Evolutionary conservation across 2,797 vertebrate species (phyloP), one percentile per base, ranked within the genome.

Genomic region (Falco berigora): DNA sequence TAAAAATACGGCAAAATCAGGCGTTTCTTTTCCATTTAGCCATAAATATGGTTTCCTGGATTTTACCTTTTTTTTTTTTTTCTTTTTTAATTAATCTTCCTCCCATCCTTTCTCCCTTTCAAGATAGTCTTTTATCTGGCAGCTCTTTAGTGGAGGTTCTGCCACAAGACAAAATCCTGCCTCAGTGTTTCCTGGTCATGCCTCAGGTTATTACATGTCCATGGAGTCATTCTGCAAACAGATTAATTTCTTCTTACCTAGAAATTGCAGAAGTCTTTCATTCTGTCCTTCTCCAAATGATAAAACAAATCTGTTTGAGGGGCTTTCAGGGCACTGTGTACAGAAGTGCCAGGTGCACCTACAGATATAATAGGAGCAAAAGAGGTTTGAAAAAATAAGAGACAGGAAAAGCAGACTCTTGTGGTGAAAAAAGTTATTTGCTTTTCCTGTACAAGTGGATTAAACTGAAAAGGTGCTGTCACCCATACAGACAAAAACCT

Each of bases 181-280:
- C 53, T 81, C 66, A 69, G 63, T 95, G 76, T 78, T 93, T 94
- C 80, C 82, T 86, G 76, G n/a, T 91, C n/a, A 9, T 81, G 44
- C 28, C 52, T 93, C 83, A 75, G 44, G 19, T 73, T 80, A 72
- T 40, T 72, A 55, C 22, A 24, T 25, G 36, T 52, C 46, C 21
- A 4, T 21, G 38, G 67, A 90, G n/a, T 76, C 83, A 88, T 79
- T 96, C 73, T 92, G 80, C 67, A 95, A 92, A 92, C 77, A 92
- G 73, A 90, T 84, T 84, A 38, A 81, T 86, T 91, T 90, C 22
- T 88, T 19, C 36, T 81, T 85, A 76, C 56, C 77, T 78, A 36
- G 55, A 69, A 84, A 90, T 19, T 15, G 18, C 32, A 42, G 46
- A 53, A 38, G 17, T 14, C n/a, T 75, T 32, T 69, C 28, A 23